These are phyloP conservation scores for Diabrotica virgifera DNA, from an alignment of 1,140 invertebrate genomes.

Conservation along the genomic window DNA sequence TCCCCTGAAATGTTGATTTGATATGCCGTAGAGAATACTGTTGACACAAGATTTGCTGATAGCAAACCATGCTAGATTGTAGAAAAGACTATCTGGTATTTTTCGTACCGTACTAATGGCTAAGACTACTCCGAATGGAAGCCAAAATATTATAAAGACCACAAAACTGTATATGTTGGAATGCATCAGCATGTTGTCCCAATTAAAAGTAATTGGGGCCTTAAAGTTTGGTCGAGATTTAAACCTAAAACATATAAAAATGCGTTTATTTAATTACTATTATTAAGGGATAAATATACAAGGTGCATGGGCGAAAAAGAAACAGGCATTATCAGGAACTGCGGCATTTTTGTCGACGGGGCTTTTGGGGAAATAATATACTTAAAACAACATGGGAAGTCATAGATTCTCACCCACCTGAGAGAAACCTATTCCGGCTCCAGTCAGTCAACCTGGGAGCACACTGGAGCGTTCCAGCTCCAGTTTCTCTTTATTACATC, in stretches of 20 bases:
- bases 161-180: slow-evolving; percentile 66
- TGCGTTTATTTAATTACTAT: neutral
- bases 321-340: no score
- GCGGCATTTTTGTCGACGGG: no score
- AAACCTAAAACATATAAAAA: slow-evolving; percentile 26
- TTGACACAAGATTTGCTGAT: slow-evolving; percentile 67
- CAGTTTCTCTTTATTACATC: no score
- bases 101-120: slow-evolving; percentile 53
- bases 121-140: slow-evolving; percentile 61
- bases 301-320: no score
- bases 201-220: slow-evolving; percentile 59
- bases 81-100: slow-evolving; percentile 55
- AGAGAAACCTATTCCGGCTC: no score
- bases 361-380: no score
- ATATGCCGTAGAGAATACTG: slow-evolving; percentile 64
- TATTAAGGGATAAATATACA: no score
- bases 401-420: no score
- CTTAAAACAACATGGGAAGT: no score
- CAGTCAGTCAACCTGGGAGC: no score
- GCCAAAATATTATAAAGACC: slow-evolving; percentile 64
- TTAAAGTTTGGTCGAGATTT: slow-evolving; percentile 57
- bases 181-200: slow-evolving; percentile 62
- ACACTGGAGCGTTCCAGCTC: no score
- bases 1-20: slow-evolving; percentile 67
- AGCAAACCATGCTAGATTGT: slow-evolving; percentile 66